Conservation (phyloP, 1,140 invertebrate species). For the Lordiphosa stackelbergi region DNA sequence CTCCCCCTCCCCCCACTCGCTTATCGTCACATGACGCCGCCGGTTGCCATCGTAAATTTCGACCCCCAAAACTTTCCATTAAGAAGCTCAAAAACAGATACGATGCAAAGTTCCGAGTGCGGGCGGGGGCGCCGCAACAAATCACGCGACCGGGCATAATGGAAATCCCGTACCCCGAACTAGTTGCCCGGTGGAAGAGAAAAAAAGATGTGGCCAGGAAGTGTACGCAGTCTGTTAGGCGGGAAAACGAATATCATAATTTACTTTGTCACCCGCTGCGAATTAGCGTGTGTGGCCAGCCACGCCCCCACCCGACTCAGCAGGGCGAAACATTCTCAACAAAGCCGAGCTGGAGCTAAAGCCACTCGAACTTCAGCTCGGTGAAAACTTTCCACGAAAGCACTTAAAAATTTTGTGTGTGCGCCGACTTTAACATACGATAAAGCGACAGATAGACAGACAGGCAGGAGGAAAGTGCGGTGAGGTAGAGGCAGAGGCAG, state of each 20-base stretch:
- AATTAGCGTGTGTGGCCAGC: constrained; percentile 54
- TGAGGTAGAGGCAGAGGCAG: not conserved
- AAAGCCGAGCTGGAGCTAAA: constrained; percentile 49
- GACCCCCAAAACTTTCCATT: constrained; percentile 63
- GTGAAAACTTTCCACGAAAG: constrained; percentile 56
- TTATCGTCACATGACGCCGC: constrained; percentile 72
- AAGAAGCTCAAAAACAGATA: constrained; percentile 74
- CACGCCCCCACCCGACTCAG: constrained; percentile 47
- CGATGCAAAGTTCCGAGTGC: constrained; percentile 59
- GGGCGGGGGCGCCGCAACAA: constrained; percentile 58
- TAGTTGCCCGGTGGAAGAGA: constrained; percentile 18
- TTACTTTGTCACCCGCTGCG: constrained; percentile 74
- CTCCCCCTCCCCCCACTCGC: constrained; percentile 13
- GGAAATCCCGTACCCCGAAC: constrained; percentile 40
- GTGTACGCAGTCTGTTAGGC: constrained; percentile 71
- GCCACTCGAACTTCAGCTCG: constrained; percentile 51
- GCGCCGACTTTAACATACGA: constrained; percentile 67
- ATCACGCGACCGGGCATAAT: constrained; percentile 65
- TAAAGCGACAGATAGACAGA: constrained; percentile 34
- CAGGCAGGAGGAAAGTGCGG: not conserved
- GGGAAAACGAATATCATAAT: constrained; percentile 72
- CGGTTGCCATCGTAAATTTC: constrained; percentile 60
- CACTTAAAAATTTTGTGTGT: constrained; percentile 61
- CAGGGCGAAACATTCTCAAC: constrained; percentile 64
- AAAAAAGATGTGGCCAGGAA: constrained; percentile 43